Evolutionary conservation across 2,888 invertebrate species (phyloP), one percentile per base, ranked within the genome.

Genomic region (Cartodere bifasciata): DNA sequence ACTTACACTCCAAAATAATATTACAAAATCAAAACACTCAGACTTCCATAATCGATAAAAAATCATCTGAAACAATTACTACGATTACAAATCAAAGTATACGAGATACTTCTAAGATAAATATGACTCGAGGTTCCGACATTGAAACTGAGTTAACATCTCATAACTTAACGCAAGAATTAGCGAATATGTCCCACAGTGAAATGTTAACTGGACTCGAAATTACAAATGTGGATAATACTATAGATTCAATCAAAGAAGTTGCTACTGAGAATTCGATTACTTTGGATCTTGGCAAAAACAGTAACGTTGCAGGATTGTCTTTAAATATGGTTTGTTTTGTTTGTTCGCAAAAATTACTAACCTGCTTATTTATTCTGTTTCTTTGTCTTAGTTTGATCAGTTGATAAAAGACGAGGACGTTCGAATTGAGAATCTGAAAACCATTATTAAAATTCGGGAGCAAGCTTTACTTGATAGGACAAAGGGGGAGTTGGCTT

Each of bases 341-440:
- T 21, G 23, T 14, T 25, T 26, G n/a, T 25, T 20, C 13, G 4
- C n/a, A 13, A 30, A 4, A 16, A 13, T 13, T 10, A 29, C 29
- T 11, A 12, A 3, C 5, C 10, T 4, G 21, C 13, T 32, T 16
- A 9, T 21, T 10, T 31, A 5, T 28, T 36, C 26, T 27, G 28
- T 14, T 32, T 39, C 11, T 35, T 36, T 28, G 28, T 50, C 47
- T 23, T 37, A 61, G 61, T 58, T 72, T 50, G 72, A 72, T 36
- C 69, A 72, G 48, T 59, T 79, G 44, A 70, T 75, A 41, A 71
- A 70, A 50, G 75, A 76, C 44, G 79, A 81, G 55, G 72, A 74
- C 43, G 59, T 66, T 10, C 62, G 77, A 47, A 68, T 74, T 2
- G 70, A 75, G 43, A 72, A 79, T 53, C 63, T 79, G 45, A 65